These are phyloP conservation scores for Oscheius sp. DNA, from an alignment of 1,140 invertebrate species.

Conservation along the genomic window DNA sequence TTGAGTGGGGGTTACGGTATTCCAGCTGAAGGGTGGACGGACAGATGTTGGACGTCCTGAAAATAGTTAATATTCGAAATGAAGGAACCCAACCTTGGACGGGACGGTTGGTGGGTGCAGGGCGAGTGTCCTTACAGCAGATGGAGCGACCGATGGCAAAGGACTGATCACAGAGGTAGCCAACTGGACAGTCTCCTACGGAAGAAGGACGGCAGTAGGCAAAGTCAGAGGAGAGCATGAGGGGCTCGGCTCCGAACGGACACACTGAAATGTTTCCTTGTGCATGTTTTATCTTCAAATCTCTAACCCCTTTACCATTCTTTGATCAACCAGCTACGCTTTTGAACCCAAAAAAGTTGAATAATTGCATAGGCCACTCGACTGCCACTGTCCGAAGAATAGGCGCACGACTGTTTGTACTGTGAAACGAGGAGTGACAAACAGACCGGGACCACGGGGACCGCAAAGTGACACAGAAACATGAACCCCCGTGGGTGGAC, in stretches of 20 bases:
- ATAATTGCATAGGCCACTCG: neutral
- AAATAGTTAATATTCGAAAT: slow-evolving; percentile 28
- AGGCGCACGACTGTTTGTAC: slow-evolving; percentile 7
- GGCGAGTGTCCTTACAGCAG: slow-evolving; percentile 45
- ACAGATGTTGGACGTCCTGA: slow-evolving; percentile 10
- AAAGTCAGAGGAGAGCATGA: slow-evolving; percentile 46
- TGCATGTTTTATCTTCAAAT: neutral
- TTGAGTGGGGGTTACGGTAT: slow-evolving; percentile 40
- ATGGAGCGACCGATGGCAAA: slow-evolving; percentile 54
- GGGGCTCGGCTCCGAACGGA: slow-evolving; percentile 49
- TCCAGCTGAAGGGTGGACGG: slow-evolving; percentile 39
- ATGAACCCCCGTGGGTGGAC: too few relatives aligned
- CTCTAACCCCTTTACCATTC: too few relatives aligned
- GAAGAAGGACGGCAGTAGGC: slow-evolving; percentile 48
- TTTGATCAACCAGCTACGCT: neutral
- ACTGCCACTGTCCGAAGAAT: neutral
- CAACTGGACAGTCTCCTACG: slow-evolving; percentile 49
- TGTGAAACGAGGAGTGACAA: neutral
- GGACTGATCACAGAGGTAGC: slow-evolving; percentile 52
- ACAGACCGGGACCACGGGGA: neutral
- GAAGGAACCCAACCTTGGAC: neutral
- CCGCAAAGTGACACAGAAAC: neutral
- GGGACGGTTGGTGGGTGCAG: slow-evolving; percentile 13
- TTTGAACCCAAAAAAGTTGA: neutral
- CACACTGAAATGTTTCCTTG: slow-evolving; percentile 40